Conservation (phyloP, 2,888 invertebrate genomes). For the Microctonus brassicae region DNA sequence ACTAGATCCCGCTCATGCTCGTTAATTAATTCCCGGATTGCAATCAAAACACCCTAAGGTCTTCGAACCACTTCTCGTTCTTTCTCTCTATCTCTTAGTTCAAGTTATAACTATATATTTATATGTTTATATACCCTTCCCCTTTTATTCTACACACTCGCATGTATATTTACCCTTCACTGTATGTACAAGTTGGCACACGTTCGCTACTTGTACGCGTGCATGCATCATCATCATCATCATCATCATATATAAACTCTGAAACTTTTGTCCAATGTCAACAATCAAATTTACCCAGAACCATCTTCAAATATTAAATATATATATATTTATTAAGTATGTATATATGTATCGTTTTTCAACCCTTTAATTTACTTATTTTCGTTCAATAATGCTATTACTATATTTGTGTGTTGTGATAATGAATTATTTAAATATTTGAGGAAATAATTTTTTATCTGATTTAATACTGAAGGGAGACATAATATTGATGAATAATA, state of each 20-base stretch:
- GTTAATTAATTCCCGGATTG: conserved; percentile 60
- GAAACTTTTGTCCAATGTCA: conserved; percentile 37
- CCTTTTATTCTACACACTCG: not conserved
- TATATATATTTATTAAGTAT: no score
- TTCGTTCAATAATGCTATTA: not conserved
- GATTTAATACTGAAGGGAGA: no score
- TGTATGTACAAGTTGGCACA: not conserved
- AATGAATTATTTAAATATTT: no score
- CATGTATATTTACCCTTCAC: not conserved
- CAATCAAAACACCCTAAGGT: conserved; percentile 52
- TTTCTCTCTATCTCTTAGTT: not conserved
- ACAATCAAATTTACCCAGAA: conserved; percentile 25
- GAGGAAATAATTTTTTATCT: no score
- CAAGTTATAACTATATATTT: no score
- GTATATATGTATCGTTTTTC: not conserved
- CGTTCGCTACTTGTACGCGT: not conserved
- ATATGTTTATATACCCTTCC: no score
- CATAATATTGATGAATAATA: no score
- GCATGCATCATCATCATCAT: not conserved
- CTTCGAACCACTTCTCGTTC: conserved; percentile 1
- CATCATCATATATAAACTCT: not conserved
- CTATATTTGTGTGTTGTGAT: no score
- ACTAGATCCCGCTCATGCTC: conserved; percentile 51
- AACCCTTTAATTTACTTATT: not conserved
- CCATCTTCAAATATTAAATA: not conserved